Evolutionary conservation across 2,888 invertebrate species (phyloP).

Genomic region (Eustalomyia histrio): DNA sequence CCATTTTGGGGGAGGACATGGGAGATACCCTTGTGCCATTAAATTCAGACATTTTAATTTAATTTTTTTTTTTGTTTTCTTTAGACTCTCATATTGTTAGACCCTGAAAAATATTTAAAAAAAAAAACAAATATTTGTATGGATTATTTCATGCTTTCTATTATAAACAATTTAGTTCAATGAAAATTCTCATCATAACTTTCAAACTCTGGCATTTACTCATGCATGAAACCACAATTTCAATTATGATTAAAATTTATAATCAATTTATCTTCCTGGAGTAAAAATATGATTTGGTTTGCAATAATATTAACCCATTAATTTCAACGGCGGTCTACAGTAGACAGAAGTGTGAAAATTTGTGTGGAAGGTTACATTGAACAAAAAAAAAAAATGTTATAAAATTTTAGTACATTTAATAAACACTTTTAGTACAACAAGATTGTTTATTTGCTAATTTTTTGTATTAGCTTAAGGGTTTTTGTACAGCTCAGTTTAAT

Average conservation of each 20-base stretch:
- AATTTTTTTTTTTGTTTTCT: neutral
- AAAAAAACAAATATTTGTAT: constrained; percentile 20
- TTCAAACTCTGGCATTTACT: constrained; percentile 5
- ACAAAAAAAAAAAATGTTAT: too few relatives aligned
- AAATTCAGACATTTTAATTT: constrained; percentile 41
- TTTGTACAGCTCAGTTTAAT: too few relatives aligned
- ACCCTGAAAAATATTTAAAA: constrained; percentile 33
- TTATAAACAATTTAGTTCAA: constrained; percentile 30
- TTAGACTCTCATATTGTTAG: constrained; percentile 40
- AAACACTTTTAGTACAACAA: too few relatives aligned
- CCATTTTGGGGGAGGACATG: constrained; percentile 67
- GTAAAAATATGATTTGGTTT: too few relatives aligned
- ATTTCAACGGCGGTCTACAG: too few relatives aligned
- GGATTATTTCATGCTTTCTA: constrained; percentile 12
- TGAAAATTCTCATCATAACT: neutral
- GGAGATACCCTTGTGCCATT: constrained; percentile 62
- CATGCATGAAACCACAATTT: constrained; percentile 45
- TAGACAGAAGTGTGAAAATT: too few relatives aligned
- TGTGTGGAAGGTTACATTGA: too few relatives aligned
- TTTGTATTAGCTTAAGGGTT: too few relatives aligned
- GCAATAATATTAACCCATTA: too few relatives aligned
- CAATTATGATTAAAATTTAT: neutral
- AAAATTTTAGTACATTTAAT: too few relatives aligned
- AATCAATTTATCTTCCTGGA: neutral
- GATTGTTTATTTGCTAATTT: too few relatives aligned